These are phyloP conservation scores for Araneus ventricosus DNA, from an alignment of 1,140 invertebrate species.

Conservation along the genomic window DNA sequence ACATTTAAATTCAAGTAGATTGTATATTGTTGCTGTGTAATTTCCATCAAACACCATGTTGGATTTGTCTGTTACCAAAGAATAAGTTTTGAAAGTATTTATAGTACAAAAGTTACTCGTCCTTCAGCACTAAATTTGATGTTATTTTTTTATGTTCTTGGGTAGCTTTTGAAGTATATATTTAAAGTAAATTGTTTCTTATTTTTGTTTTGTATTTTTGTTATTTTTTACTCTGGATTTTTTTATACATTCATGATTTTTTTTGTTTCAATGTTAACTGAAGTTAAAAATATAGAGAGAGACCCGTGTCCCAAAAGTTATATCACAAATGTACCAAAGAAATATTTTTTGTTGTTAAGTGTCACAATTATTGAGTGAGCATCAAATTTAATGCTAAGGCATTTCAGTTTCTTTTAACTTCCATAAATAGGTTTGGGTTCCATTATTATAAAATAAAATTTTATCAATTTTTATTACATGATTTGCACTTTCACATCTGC, in stretches of 20 bases:
- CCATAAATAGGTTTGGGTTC: background rate
- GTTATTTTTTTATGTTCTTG: background rate
- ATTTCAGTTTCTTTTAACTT: background rate
- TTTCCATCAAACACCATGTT: background rate
- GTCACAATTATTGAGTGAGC: background rate
- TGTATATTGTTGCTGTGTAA: background rate
- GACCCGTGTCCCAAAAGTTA: background rate
- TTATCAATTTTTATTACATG: background rate
- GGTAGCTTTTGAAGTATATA: background rate
- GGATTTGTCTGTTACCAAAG: slow-evolving; percentile 1
- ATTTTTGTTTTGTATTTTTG: slow-evolving; percentile 9
- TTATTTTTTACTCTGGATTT: background rate
- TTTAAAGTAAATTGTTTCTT: background rate
- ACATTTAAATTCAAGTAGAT: background rate
- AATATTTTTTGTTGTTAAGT: background rate
- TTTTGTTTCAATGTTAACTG: background rate
- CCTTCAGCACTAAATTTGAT: background rate
- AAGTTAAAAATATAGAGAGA: background rate
- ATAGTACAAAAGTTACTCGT: background rate
- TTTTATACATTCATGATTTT: slow-evolving; percentile 8
- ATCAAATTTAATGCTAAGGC: slow-evolving; percentile 2
- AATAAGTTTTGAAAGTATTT: background rate
- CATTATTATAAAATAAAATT: background rate
- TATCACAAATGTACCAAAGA: background rate
- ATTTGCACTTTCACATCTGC: background rate